phyloP scores from a whole-genome alignment of 2,888 invertebrate species.

The Apomyelois bistriatella region DNA sequence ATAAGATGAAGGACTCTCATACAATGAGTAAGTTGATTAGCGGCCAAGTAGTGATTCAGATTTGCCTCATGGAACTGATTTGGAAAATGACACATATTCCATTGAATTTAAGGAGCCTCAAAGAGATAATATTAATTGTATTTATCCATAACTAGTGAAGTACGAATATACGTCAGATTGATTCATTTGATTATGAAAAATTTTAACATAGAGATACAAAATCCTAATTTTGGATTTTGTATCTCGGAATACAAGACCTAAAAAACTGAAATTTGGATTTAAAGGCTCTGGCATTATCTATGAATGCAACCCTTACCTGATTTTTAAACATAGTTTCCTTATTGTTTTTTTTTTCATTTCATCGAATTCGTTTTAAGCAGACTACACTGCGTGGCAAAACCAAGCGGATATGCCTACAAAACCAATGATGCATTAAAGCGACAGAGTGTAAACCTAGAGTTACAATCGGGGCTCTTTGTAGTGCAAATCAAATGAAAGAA shows the following conservation, averaged over 20 bases:
- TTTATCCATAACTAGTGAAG: too few species aligned
- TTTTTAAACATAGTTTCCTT: too few species aligned
- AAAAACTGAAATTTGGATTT: too few species aligned
- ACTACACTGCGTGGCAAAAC: not conserved
- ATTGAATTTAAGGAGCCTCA: not conserved
- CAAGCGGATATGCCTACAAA: not conserved
- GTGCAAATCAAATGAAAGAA: too few species aligned
- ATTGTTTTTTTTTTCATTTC: not conserved
- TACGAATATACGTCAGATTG: too few species aligned
- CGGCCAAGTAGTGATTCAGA: constrained; percentile 14
- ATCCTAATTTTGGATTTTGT: too few species aligned
- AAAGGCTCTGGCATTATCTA: too few species aligned
- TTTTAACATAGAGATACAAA: too few species aligned
- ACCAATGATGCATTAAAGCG: constrained; percentile 1
- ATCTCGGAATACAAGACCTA: too few species aligned
- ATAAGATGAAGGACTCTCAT: constrained; percentile 5
- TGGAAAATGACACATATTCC: constrained; percentile 8
- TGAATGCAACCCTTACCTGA: too few species aligned
- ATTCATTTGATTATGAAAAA: too few species aligned
- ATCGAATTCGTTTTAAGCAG: not conserved
- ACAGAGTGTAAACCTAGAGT: not conserved
- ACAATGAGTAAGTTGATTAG: constrained; percentile 11
- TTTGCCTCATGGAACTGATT: not conserved
- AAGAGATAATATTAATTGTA: not conserved
- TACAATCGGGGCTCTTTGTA: too few species aligned